These are phyloP conservation scores for Nomada fabriciana DNA, from an alignment of 2,888 invertebrate genomes.

Conservation along the genomic window DNA sequence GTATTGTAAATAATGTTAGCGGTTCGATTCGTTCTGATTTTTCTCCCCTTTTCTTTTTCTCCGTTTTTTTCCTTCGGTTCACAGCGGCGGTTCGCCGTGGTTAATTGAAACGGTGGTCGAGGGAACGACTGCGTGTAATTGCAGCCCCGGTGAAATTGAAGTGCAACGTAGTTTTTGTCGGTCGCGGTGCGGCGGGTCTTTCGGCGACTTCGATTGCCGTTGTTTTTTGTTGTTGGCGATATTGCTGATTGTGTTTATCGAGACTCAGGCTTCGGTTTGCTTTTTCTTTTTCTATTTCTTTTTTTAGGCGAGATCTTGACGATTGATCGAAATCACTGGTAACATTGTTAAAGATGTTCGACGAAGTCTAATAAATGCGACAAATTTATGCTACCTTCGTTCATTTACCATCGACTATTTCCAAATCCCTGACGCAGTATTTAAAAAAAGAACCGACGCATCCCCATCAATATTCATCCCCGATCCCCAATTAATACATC, in stretches of 20 bases:
- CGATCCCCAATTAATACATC: too few species aligned
- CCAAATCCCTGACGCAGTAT: too few species aligned
- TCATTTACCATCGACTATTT: too few species aligned
- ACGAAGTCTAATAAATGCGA: too few species aligned
- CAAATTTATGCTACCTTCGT: too few species aligned
- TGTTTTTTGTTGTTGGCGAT: not conserved
- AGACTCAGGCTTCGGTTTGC: not conserved
- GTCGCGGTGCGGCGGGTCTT: not conserved
- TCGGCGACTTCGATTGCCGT: slow-evolving; percentile 18
- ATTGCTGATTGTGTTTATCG: not conserved
- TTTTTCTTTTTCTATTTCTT: not conserved
- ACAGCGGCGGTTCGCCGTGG: slow-evolving; percentile 18
- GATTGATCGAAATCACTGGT: not conserved
- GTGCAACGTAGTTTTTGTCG: slow-evolving; percentile 9
- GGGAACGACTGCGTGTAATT: slow-evolving; percentile 44
- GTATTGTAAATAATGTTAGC: slow-evolving; percentile 36
- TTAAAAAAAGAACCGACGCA: too few species aligned
- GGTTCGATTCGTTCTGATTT: not conserved
- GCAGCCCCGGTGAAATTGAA: slow-evolving; percentile 20
- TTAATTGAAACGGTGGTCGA: slow-evolving; percentile 57
- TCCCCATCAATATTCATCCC: too few species aligned
- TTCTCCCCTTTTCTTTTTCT: not conserved
- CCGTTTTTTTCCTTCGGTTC: not conserved
- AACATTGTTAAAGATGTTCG: too few species aligned
- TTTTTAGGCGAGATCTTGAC: too few species aligned